A percentile compares a stretch with the other conserved stretches of the same genome.
Evolutionary conservation across 2,888 invertebrate species (phyloP).

Genomic region (Nemurella pictetii): DNA sequence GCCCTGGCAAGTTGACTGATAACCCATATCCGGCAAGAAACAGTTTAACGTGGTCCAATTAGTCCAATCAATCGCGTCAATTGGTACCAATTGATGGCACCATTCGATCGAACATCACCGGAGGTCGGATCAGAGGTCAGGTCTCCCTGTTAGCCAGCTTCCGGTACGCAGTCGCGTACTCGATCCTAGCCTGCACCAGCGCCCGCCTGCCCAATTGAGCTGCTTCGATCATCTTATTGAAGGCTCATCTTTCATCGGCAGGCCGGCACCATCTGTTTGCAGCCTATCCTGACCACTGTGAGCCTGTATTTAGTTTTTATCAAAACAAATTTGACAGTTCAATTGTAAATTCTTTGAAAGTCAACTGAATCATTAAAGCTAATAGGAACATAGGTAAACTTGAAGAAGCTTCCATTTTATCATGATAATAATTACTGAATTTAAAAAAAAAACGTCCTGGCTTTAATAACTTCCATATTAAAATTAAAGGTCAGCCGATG

Average conservation of each 20-base stretch:
- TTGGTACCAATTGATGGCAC: neutral
- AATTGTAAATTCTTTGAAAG: too few relatives aligned
- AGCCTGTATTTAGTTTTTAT: too few relatives aligned
- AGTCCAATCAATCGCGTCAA: neutral
- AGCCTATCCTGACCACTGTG: neutral
- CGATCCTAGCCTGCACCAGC: too few relatives aligned
- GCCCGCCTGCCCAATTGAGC: neutral
- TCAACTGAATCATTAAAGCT: too few relatives aligned
- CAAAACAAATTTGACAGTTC: too few relatives aligned
- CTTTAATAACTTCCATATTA: too few relatives aligned
- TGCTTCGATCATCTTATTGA: conserved; percentile 11
- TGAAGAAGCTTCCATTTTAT: too few relatives aligned
- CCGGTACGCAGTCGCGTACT: neutral
- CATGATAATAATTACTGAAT: too few relatives aligned
- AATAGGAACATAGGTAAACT: too few relatives aligned
- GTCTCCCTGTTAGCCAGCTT: neutral
- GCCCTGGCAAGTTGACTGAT: neutral
- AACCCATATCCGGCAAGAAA: neutral
- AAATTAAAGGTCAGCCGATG: too few relatives aligned
- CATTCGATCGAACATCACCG: neutral
- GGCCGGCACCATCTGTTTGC: neutral
- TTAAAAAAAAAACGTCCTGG: too few relatives aligned
- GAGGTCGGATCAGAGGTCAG: neutral
- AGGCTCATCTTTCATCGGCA: conserved; percentile 4
- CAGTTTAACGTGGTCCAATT: neutral